A percentile compares a stretch with the other conserved stretches of the same genome.
These are phyloP conservation scores for Macrocentrus cingulum DNA, from an alignment of 1,140 invertebrate species.

Conservation along the genomic window DNA sequence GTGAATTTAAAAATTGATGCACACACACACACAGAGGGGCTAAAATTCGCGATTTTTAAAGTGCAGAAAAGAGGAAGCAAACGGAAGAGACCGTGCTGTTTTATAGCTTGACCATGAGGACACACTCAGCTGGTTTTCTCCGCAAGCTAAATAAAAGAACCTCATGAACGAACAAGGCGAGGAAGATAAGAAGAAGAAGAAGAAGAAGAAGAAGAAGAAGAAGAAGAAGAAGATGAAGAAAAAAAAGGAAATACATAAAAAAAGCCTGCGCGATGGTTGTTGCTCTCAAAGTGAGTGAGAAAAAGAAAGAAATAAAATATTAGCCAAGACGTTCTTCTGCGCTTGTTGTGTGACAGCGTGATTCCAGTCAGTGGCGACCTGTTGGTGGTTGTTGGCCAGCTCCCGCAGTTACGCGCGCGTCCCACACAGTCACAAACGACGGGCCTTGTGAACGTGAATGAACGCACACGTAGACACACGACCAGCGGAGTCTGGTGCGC, in stretches of 20 bases:
- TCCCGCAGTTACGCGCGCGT: constrained; percentile 48
- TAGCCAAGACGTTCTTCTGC: not conserved
- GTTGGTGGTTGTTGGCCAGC: constrained; percentile 43
- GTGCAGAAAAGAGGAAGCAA: not conserved
- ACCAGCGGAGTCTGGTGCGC: not conserved
- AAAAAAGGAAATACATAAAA: not conserved
- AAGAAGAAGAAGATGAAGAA: not conserved
- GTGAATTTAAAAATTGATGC: too few species aligned
- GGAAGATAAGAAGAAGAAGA: constrained; percentile 10
- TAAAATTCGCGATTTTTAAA: too few species aligned
- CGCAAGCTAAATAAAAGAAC: not conserved
- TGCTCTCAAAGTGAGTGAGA: not conserved
- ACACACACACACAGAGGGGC: too few species aligned
- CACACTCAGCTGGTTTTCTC: constrained; percentile 20
- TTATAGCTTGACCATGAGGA: constrained; percentile 28
- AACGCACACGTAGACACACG: constrained; percentile 18
- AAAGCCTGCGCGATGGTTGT: not conserved
- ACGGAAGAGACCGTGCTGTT: constrained; percentile 26
- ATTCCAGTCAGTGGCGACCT: constrained; percentile 47
- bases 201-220: constrained; percentile 13
- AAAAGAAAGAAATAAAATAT: constrained; percentile 5
- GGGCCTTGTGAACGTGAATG: constrained; percentile 28
- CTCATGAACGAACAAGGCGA: not conserved
- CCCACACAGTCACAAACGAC: constrained; percentile 29
- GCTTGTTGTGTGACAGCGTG: constrained; percentile 37